A percentile compares a stretch with the other conserved stretches of the same genome.
Conservation (phyloP, 2,113 vertebrate species). For the Plecturocebus donacophilus region DNA sequence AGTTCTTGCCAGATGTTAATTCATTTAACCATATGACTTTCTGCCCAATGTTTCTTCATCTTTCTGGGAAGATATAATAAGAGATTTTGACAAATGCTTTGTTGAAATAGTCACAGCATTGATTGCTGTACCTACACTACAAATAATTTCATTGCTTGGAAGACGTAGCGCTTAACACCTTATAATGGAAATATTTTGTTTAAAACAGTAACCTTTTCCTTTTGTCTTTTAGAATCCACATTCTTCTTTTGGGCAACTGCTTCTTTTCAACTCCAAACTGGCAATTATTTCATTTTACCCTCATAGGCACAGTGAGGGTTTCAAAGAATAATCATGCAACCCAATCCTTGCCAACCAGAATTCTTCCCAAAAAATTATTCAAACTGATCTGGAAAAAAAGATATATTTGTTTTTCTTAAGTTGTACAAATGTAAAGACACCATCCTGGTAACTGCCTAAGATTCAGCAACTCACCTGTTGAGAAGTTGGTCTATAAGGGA, state of each 20-base stretch:
- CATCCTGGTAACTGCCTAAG: background rate
- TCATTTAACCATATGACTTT: background rate
- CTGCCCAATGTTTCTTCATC: background rate
- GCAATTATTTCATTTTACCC: background rate
- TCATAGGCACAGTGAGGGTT: background rate
- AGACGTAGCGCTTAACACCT: background rate
- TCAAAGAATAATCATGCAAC: background rate
- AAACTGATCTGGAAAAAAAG: background rate
- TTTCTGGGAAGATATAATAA: background rate
- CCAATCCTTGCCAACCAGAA: background rate
- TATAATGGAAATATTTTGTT: background rate
- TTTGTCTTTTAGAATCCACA: background rate
- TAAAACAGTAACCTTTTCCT: background rate
- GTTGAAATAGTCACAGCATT: background rate
- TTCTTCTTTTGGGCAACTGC: background rate
- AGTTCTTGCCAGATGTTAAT: background rate
- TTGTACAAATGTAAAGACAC: background rate
- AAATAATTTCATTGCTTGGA: background rate
- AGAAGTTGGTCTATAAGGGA: background rate
- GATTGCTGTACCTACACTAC: background rate
- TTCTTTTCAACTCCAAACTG: background rate
- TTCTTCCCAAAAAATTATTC: background rate
- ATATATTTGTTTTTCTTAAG: background rate
- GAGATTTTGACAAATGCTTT: background rate
- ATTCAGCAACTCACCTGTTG: background rate